Percentiles rank a stretch among this genome's conserved stretches.
These are phyloP conservation scores for Fragum fragum DNA, from an alignment of 2,888 invertebrate species.

Conservation along the genomic window DNA sequence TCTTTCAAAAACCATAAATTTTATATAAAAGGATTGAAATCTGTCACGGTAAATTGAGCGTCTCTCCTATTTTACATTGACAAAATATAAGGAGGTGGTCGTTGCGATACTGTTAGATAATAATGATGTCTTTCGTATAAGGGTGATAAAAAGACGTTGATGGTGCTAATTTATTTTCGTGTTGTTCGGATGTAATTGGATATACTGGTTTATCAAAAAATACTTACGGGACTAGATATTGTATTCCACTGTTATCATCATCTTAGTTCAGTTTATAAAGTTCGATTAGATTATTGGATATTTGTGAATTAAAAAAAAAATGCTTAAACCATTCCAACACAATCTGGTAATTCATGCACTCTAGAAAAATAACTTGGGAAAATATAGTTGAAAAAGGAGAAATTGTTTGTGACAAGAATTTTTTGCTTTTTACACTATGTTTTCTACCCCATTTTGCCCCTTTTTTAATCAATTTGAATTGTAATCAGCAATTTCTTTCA, in stretches of 20 bases:
- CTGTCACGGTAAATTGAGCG: conserved; percentile 22
- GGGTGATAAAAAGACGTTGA: conserved; percentile 21
- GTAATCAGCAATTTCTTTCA: no score
- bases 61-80: conserved; percentile 23
- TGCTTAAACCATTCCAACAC: no score
- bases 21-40: conserved; percentile 14
- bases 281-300: no score
- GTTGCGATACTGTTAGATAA: conserved; percentile 21
- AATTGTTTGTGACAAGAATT: no score
- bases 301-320: no score
- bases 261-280: no score
- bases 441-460: no score
- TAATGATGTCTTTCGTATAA: conserved; percentile 14
- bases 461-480: no score
- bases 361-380: no score
- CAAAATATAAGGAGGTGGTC: conserved; percentile 20
- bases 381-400: no score
- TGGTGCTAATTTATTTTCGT: conserved; percentile 33
- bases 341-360: no score
- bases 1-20: conserved; percentile 6
- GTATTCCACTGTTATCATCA: neutral
- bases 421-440: no score
- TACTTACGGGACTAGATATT: conserved; percentile 7
- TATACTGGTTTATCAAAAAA: neutral
- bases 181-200: conserved; percentile 28